Percentiles rank a stretch among this genome's conserved stretches.
Conservation (phyloP, 2,888 invertebrate genomes). For the Xanthorhoe spadicearia region DNA sequence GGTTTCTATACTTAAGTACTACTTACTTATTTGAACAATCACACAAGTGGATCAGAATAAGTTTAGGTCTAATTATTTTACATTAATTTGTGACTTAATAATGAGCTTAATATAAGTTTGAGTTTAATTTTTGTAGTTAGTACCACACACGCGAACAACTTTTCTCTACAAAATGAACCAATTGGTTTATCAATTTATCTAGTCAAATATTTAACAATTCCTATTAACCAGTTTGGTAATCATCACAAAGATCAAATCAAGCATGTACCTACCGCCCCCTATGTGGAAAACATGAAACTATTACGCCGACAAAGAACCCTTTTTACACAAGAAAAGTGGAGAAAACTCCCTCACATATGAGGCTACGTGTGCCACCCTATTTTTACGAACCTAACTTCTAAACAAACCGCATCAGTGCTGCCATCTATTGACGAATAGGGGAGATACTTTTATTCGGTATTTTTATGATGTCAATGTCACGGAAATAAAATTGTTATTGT, state of each 20-base stretch:
- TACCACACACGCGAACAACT: too few species aligned
- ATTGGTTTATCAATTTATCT: too few species aligned
- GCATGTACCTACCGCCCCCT: constrained; percentile 76
- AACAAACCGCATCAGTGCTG: constrained; percentile 48
- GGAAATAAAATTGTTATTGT: constrained; percentile 44
- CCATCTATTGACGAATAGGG: constrained; percentile 77
- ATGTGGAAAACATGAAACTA: constrained; percentile 70
- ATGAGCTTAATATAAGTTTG: too few species aligned
- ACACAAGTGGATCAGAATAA: too few species aligned
- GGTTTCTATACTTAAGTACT: too few species aligned
- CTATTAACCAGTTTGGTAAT: too few species aligned
- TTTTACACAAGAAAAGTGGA: constrained; percentile 70
- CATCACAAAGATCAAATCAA: constrained; percentile 23
- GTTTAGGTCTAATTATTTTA: too few species aligned
- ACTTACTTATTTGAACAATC: too few species aligned
- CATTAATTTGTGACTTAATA: too few species aligned
- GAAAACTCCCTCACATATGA: constrained; percentile 65
- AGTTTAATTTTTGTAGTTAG: too few species aligned
- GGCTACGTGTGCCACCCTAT: constrained; percentile 57
- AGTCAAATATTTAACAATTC: too few species aligned
- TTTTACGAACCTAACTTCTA: constrained; percentile 49
- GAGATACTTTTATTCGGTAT: constrained; percentile 33
- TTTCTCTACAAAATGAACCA: too few species aligned
- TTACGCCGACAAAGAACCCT: constrained; percentile 63
- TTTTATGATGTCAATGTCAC: constrained; percentile 41